Conservation (phyloP, 2,888 invertebrate genomes). For the Noctua janthina region DNA sequence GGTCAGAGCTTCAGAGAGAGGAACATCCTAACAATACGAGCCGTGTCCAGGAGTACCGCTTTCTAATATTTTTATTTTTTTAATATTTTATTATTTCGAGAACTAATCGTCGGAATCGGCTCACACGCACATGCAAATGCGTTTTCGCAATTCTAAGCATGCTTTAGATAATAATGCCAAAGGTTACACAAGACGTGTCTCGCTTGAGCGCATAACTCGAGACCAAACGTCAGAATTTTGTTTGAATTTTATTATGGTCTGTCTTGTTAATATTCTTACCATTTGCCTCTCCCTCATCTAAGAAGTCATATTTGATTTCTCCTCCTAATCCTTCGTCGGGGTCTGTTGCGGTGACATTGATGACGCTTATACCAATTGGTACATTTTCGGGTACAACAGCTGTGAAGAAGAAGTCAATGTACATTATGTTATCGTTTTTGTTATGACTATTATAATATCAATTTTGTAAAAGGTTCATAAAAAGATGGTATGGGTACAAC, state of each 20-base stretch:
- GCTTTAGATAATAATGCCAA: background rate
- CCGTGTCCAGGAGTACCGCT: too few species aligned
- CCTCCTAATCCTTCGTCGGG: conserved; percentile 94
- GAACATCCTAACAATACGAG: too few species aligned
- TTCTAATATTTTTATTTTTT: too few species aligned
- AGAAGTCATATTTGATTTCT: conserved; percentile 93
- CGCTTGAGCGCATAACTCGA: background rate
- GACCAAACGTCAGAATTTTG: background rate
- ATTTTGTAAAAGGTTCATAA: background rate
- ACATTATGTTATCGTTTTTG: background rate
- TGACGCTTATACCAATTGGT: conserved; percentile 91
- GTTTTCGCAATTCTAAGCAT: background rate
- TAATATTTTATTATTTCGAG: background rate
- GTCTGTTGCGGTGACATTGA: conserved; percentile 93
- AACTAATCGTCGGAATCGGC: background rate
- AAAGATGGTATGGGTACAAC: background rate
- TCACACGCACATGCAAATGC: background rate
- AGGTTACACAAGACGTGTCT: background rate
- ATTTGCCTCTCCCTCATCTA: conserved; percentile 93
- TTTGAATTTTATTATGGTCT: background rate
- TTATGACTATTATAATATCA: background rate
- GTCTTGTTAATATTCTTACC: conserved; percentile 82
- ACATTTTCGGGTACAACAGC: conserved; percentile 95
- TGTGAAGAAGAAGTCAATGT: conserved; percentile 68
- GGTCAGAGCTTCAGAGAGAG: too few species aligned